Conservation (phyloP, 1,140 invertebrate genomes). For the Listronotus bonariensis region DNA sequence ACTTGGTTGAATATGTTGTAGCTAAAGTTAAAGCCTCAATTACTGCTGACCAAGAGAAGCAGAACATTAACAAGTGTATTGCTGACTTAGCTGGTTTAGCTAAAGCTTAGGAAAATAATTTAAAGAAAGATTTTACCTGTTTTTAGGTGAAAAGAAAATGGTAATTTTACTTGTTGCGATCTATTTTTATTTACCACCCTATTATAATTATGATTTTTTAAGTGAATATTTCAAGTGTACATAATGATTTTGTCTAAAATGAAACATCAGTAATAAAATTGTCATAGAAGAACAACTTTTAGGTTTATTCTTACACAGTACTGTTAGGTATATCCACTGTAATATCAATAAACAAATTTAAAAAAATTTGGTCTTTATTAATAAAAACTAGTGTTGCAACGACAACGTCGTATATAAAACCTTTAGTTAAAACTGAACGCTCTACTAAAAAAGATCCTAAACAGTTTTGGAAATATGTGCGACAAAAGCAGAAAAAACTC, state of each 20-base stretch:
- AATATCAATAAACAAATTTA: constrained; percentile 1
- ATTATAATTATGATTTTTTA: neutral
- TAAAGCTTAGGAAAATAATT: constrained; percentile 56
- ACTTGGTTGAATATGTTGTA: constrained; percentile 94
- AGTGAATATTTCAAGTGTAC: neutral
- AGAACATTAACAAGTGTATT: constrained; percentile 87
- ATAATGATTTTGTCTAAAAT: too few relatives aligned
- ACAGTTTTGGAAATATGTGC: too few relatives aligned
- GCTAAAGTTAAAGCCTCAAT: constrained; percentile 82
- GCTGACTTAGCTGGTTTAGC: constrained; percentile 80
- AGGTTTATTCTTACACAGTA: constrained; percentile 23
- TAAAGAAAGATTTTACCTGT: neutral
- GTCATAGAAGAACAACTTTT: neutral
- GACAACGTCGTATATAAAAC: too few relatives aligned
- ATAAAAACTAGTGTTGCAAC: too few relatives aligned
- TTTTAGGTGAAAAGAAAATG: neutral
- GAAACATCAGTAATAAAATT: too few relatives aligned
- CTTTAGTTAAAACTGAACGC: too few relatives aligned
- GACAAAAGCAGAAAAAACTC: too few relatives aligned
- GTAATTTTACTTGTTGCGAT: neutral
- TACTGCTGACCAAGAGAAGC: constrained; percentile 91
- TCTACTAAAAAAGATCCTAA: too few relatives aligned
- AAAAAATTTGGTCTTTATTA: neutral
- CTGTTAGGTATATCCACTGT: neutral
- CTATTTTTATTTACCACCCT: neutral